Evolutionary conservation across 2,797 vertebrate genomes (phyloP).

Genomic region (Scleropages formosus): DNA sequence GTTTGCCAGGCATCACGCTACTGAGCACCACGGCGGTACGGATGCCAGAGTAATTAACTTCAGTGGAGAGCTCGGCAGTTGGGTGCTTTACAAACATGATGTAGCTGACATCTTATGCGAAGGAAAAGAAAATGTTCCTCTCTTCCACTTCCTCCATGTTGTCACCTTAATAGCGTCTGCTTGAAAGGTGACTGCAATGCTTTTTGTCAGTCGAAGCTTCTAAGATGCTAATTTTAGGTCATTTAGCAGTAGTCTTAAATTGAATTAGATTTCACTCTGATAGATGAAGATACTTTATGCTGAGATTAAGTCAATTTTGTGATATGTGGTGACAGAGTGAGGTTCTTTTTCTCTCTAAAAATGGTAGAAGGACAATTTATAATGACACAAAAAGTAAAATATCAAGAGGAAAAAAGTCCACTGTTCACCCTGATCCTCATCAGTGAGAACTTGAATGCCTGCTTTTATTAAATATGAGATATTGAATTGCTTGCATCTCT

Average conservation of each 20-base stretch:
- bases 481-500: background rate
- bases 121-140: background rate
- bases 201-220: background rate
- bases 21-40: background rate
- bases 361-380: background rate
- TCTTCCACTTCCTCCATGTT: background rate
- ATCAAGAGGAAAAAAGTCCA: background rate
- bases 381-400: no score
- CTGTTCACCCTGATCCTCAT: background rate
- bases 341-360: no score
- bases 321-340: background rate
- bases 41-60: conserved; percentile 1
- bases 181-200: background rate
- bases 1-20: background rate
- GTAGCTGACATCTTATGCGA: no score
- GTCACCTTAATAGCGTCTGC: background rate
- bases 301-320: background rate
- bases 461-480: background rate
- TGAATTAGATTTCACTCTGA: conserved; percentile 10
- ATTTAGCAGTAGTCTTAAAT: conserved; percentile 3
- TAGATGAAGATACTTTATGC: background rate
- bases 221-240: background rate
- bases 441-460: background rate
- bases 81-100: background rate
- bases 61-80: background rate